Percentiles rank a stretch among this genome's conserved stretches.
These are phyloP conservation scores for Drosophila tripunctata DNA, from an alignment of 2,888 invertebrate species.

Conservation along the genomic window DNA sequence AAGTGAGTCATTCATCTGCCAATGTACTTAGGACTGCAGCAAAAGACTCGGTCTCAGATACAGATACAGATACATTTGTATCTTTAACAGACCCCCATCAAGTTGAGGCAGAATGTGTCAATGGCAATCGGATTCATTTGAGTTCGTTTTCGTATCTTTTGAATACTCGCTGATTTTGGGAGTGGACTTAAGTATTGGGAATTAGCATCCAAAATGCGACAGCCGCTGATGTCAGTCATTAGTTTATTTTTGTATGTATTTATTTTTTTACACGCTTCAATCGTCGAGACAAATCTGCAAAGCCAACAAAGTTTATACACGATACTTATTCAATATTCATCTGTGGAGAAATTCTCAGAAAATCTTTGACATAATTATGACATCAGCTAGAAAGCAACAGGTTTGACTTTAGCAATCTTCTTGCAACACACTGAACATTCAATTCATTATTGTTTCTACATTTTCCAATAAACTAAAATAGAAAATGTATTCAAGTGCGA, in stretches of 20 bases:
- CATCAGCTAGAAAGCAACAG: neutral
- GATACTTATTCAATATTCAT: neutral
- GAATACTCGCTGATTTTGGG: constrained; percentile 12
- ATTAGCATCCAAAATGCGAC: constrained; percentile 17
- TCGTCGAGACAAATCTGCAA: neutral
- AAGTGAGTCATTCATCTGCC: constrained; percentile 19
- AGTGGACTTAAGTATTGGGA: constrained; percentile 12
- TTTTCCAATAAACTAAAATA: neutral
- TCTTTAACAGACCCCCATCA: constrained; percentile 28
- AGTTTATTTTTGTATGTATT: constrained; percentile 11
- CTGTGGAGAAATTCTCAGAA: neutral
- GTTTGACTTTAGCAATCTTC: no score
- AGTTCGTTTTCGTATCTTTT: neutral
- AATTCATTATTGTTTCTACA: no score
- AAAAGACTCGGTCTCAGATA: constrained; percentile 1
- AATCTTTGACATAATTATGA: neutral
- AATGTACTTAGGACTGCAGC: constrained; percentile 6
- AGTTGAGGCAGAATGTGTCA: constrained; percentile 27
- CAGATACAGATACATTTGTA: constrained; percentile 10
- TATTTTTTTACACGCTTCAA: neutral
- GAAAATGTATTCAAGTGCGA: neutral
- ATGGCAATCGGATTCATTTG: constrained; percentile 20
- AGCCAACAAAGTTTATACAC: constrained; percentile 3
- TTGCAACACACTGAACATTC: no score
- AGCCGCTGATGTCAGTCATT: constrained; percentile 33